phyloP scores from a whole-genome alignment of 2,797 vertebrate genomes.

The Coreius guichenoti region DNA sequence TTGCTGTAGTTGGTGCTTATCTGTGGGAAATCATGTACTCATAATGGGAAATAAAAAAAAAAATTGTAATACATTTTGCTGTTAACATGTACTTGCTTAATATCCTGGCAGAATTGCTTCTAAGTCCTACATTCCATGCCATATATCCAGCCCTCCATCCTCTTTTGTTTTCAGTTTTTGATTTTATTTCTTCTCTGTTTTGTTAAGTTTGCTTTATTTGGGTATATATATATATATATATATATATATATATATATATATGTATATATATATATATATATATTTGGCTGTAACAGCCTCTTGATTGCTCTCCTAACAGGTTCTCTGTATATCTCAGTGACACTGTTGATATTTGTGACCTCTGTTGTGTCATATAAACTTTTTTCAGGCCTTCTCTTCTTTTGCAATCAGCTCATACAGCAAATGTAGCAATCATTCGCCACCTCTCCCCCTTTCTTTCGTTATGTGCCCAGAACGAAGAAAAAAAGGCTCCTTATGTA shows the following conservation, averaged over 20 bases:
- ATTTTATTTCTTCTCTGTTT: slow-evolving; percentile 80
- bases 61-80: slow-evolving; percentile 84
- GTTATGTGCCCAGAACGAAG: slow-evolving; percentile 91
- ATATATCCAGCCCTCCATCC: slow-evolving; percentile 79
- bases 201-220: slow-evolving; percentile 6
- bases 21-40: slow-evolving; percentile 95
- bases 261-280: slow-evolving; percentile 6
- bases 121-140: slow-evolving; percentile 89
- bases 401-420: slow-evolving; percentile 89
- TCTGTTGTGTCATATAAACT: slow-evolving; percentile 88
- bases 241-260: slow-evolving; percentile 50
- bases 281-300: slow-evolving; percentile 86
- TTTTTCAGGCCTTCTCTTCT: slow-evolving; percentile 84
- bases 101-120: slow-evolving; percentile 75
- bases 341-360: slow-evolving; percentile 90
- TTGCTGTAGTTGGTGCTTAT: slow-evolving; percentile 99
- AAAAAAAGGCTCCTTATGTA: slow-evolving; percentile 93
- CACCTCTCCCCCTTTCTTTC: slow-evolving; percentile 80
- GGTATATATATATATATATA: slow-evolving; percentile 11
- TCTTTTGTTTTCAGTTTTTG: slow-evolving; percentile 69
- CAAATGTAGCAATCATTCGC: slow-evolving; percentile 93
- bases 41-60: slow-evolving; percentile 80
- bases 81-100: slow-evolving; percentile 85
- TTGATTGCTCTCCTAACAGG: slow-evolving; percentile 86
- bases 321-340: slow-evolving; percentile 74